These are phyloP conservation scores for Porites rus DNA, from an alignment of 92 coral and sea anemone species.

Conservation along the genomic window DNA sequence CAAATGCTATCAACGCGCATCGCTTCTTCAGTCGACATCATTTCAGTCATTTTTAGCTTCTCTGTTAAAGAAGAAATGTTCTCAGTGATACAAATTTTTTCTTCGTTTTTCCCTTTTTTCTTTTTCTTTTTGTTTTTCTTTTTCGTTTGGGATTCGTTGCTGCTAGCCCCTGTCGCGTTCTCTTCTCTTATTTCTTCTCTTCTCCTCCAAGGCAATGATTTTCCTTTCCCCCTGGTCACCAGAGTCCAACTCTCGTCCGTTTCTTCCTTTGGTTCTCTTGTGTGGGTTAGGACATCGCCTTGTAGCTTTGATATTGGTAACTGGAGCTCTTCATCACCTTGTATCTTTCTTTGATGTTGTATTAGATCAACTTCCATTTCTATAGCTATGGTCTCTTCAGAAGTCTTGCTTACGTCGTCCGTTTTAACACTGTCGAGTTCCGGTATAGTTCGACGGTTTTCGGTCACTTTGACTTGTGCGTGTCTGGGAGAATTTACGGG, in stretches of 20 bases:
- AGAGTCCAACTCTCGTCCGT: not conserved
- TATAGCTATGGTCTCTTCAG: conserved; percentile 31
- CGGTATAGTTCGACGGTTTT: not conserved
- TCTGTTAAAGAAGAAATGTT: conserved; percentile 4
- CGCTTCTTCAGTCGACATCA: conserved; percentile 62
- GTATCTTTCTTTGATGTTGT: conserved; percentile 36
- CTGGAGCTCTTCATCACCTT: conserved; percentile 47
- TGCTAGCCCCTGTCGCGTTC: not conserved
- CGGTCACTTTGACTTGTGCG: not conserved
- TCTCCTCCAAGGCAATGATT: not conserved
- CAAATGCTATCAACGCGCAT: conserved; percentile 53
- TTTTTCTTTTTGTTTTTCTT: not conserved
- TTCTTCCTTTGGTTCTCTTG: conserved; percentile 5
- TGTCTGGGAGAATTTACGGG: not conserved
- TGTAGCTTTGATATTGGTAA: not conserved
- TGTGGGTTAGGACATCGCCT: not conserved
- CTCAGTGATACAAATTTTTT: not conserved
- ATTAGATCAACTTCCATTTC: conserved; percentile 31
- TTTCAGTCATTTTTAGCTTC: conserved; percentile 26
- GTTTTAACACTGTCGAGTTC: not conserved
- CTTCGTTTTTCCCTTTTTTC: not conserved
- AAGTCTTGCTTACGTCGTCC: not conserved
- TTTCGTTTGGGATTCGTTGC: not conserved
- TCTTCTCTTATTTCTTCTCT: not conserved
- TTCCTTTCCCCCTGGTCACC: not conserved